Evolutionary conservation across 2,888 invertebrate genomes (phyloP).

Genomic region (Lamellibrachia satsuma): DNA sequence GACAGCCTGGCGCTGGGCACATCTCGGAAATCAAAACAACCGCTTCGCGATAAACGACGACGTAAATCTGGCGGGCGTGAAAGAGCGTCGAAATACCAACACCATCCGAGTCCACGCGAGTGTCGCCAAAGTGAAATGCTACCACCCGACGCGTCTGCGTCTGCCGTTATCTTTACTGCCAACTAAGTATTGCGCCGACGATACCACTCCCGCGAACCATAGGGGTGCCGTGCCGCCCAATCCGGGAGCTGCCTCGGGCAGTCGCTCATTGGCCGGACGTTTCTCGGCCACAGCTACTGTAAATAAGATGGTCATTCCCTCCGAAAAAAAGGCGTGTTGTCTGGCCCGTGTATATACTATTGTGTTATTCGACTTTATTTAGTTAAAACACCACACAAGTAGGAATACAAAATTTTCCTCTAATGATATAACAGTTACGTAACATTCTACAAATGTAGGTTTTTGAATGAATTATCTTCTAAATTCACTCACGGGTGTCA

Average conservation of each 20-base stretch:
- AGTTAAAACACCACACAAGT: not conserved
- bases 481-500: not conserved
- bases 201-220: not conserved
- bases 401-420: not conserved
- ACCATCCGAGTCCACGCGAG: not conserved
- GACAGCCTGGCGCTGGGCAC: not conserved
- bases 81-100: not conserved
- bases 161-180: slow-evolving; percentile 13
- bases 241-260: not conserved
- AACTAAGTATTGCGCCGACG: slow-evolving; percentile 13
- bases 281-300: not conserved
- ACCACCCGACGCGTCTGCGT: slow-evolving; percentile 1
- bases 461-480: not conserved
- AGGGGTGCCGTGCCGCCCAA: not conserved
- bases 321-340: not conserved
- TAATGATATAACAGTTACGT: not conserved
- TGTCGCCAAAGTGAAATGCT: slow-evolving; percentile 1
- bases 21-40: slow-evolving; percentile 17
- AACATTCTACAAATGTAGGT: not conserved
- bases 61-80: slow-evolving; percentile 13
- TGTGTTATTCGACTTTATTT: not conserved
- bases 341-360: not conserved
- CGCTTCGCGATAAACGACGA: slow-evolving; percentile 7
- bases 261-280: not conserved
- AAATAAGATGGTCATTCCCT: not conserved